Evolutionary conservation across 2,888 invertebrate species (phyloP).

Genomic region (Melanostoma mellinum): DNA sequence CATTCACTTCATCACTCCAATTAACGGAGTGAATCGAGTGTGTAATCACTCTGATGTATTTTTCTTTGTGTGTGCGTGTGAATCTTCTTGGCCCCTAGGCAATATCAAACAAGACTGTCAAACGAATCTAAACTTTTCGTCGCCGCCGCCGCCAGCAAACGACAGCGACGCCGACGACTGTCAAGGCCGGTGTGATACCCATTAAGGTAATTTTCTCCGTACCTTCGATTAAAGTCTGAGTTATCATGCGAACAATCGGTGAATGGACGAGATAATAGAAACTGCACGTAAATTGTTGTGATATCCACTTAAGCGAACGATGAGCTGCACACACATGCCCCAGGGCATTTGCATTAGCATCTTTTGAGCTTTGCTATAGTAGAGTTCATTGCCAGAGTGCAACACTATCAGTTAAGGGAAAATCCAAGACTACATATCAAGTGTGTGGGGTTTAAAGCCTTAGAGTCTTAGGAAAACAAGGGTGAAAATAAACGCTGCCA

Average conservation of each 20-base stretch:
- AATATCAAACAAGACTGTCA: constrained; percentile 18
- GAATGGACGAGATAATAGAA: constrained; percentile 16
- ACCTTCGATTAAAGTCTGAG: constrained; percentile 65
- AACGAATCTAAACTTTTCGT: constrained; percentile 34
- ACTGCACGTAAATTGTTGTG: constrained; percentile 35
- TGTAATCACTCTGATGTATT: constrained; percentile 47
- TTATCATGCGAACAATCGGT: constrained; percentile 62
- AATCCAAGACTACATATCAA: constrained; percentile 20
- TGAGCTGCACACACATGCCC: constrained; percentile 41
- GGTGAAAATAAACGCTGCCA: constrained; percentile 62
- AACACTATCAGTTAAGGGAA: constrained; percentile 34
- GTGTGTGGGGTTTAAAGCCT: constrained; percentile 24
- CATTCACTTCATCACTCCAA: constrained; percentile 63
- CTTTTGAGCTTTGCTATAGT: constrained; percentile 30
- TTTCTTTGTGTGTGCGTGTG: constrained; percentile 11
- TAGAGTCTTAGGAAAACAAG: constrained; percentile 55
- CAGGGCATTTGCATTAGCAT: constrained; percentile 46
- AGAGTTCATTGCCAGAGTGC: constrained; percentile 56
- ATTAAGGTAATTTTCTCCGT: constrained; percentile 68
- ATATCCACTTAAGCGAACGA: constrained; percentile 57
- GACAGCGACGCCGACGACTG: constrained; percentile 7
- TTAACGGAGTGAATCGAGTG: constrained; percentile 55
- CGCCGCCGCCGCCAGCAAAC: background rate
- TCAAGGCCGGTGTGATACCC: constrained; percentile 42
- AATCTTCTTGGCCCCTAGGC: constrained; percentile 31